Evolutionary conservation across 2,797 vertebrate genomes (phyloP).

Genomic region (Pantherophis vulpinus): DNA sequence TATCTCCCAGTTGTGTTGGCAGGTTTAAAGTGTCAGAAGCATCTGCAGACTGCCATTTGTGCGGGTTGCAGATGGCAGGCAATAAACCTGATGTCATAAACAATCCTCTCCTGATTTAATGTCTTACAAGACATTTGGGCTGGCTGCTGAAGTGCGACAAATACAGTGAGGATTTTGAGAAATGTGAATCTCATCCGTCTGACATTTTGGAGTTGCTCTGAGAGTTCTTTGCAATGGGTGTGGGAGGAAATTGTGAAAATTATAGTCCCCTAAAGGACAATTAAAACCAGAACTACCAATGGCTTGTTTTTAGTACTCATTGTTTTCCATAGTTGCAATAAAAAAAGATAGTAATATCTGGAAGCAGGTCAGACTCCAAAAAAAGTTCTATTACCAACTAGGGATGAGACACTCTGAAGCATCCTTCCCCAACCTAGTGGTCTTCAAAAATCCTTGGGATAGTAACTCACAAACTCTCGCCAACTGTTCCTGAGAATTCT

Average conservation of each 20-base stretch:
- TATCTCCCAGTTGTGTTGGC: neutral
- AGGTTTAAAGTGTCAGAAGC: conserved; percentile 20
- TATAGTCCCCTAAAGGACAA: neutral
- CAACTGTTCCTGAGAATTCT: neutral
- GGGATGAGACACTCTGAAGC: neutral
- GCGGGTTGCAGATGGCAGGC: neutral
- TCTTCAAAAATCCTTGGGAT: neutral
- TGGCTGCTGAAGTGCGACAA: neutral
- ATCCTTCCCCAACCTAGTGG: neutral
- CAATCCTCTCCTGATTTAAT: neutral
- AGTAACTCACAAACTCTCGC: neutral
- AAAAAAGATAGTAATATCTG: neutral
- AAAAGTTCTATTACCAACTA: neutral
- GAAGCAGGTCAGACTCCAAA: neutral
- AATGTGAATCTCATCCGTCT: conserved; percentile 2
- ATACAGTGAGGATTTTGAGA: conserved; percentile 4
- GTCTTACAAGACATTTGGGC: neutral
- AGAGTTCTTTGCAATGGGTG: neutral
- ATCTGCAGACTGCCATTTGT: conserved; percentile 10
- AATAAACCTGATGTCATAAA: neutral
- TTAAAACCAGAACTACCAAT: conserved; percentile 4
- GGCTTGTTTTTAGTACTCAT: conserved; percentile 2
- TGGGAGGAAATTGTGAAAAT: conserved; percentile 12
- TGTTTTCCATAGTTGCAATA: conserved; percentile 4
- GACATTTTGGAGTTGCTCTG: conserved; percentile 20